Evolutionary conservation across 2,888 invertebrate genomes (phyloP).

Genomic region (Drosophila antonietae): DNA sequence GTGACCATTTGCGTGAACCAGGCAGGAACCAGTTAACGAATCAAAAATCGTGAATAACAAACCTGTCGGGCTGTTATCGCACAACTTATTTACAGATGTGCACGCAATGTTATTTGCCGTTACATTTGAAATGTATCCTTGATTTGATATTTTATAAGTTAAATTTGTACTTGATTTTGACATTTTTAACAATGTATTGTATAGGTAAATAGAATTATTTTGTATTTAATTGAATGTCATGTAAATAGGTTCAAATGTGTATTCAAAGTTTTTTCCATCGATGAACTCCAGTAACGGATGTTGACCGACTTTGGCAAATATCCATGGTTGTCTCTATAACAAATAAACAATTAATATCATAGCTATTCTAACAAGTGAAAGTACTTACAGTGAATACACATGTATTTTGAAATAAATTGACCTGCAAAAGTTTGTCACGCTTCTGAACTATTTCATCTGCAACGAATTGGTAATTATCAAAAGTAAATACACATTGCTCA

Average conservation of each 20-base stretch:
- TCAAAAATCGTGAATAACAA: constrained; percentile 5
- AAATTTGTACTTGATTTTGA: constrained; percentile 35
- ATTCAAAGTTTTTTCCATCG: constrained; percentile 35
- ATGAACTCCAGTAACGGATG: constrained; percentile 27
- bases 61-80: constrained; percentile 30
- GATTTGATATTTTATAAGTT: constrained; percentile 5
- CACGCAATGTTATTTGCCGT: constrained; percentile 10
- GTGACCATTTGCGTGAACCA: constrained; percentile 35
- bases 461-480: constrained; percentile 44
- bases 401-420: constrained; percentile 46
- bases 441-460: constrained; percentile 22
- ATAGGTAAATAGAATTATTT: neutral
- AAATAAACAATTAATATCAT: neutral
- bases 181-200: constrained; percentile 18
- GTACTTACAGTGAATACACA: constrained; percentile 25
- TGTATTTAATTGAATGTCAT: constrained; percentile 31
- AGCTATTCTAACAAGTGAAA: neutral
- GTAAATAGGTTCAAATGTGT: constrained; percentile 41
- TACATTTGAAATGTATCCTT: constrained; percentile 16
- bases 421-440: constrained; percentile 22
- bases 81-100: constrained; percentile 15
- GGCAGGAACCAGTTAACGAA: constrained; percentile 32
- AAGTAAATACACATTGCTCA: constrained; percentile 50
- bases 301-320: constrained; percentile 20
- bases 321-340: constrained; percentile 28